Conservation (phyloP, 2,113 vertebrate species). For the Desmodus rotundus region DNA sequence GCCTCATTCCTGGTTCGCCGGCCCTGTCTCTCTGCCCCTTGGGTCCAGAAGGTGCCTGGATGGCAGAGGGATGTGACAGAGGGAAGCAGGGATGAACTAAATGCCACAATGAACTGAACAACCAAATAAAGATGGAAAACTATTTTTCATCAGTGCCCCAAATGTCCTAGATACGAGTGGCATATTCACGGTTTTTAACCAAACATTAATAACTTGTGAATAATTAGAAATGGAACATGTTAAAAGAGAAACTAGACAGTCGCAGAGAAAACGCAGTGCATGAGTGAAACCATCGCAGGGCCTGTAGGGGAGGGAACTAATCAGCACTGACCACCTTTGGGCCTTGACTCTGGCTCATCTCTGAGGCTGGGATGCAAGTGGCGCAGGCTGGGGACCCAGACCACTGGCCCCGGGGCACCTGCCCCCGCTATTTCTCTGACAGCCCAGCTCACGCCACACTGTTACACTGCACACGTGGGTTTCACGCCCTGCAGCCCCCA, state of each 20-base stretch:
- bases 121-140: not conserved
- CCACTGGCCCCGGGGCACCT: not conserved
- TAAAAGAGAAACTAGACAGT: not conserved
- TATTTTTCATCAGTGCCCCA: not conserved
- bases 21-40: not conserved
- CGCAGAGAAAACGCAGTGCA: not conserved
- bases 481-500: not conserved
- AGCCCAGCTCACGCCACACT: fast-evolving
- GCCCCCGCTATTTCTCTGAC: not conserved
- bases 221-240: not conserved
- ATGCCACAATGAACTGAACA: not conserved
- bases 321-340: not conserved
- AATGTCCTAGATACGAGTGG: not conserved
- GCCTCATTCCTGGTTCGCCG: not conserved
- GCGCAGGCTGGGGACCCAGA: not conserved
- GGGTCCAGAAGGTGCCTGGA: not conserved
- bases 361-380: fast-evolving
- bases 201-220: not conserved
- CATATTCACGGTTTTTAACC: not conserved
- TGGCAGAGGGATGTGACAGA: not conserved
- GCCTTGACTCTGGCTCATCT: not conserved
- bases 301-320: not conserved
- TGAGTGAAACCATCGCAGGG: not conserved
- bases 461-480: fast-evolving
- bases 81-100: too few species aligned